Conservation (phyloP, 1,140 invertebrate species). For the Ooceraea biroi region DNA sequence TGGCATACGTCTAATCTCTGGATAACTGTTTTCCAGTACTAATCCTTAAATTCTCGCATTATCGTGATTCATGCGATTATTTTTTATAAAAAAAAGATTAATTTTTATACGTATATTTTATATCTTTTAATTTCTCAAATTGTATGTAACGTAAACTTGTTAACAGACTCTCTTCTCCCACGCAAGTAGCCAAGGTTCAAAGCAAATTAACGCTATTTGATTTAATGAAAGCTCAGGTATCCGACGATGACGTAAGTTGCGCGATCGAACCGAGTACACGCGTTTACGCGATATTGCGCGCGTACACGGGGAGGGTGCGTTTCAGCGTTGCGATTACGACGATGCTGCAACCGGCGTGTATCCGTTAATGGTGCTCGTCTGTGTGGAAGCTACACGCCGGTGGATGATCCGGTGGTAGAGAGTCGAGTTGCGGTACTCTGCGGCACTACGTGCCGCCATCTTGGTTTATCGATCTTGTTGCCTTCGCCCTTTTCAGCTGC, state of each 20-base stretch:
- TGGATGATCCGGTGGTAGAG: slow-evolving; percentile 77
- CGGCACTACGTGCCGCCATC: slow-evolving; percentile 80
- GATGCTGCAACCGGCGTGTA: slow-evolving; percentile 12
- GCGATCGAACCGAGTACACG: slow-evolving; percentile 27
- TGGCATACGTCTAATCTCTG: no score
- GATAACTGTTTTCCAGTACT: no score
- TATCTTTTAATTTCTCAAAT: no score
- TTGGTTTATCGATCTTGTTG: slow-evolving; percentile 81
- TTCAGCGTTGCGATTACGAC: slow-evolving; percentile 43
- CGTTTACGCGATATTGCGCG: slow-evolving; percentile 19
- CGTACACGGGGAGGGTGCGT: background rate
- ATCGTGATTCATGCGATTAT: no score
- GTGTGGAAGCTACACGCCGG: slow-evolving; percentile 65
- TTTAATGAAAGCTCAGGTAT: background rate
- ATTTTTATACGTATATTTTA: no score
- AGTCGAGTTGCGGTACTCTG: slow-evolving; percentile 80
- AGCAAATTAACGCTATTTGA: slow-evolving; percentile 6
- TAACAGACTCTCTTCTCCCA: no score
- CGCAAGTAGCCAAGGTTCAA: background rate
- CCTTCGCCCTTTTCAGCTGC: slow-evolving; percentile 54
- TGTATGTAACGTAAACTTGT: no score
- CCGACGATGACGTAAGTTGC: slow-evolving; percentile 12
- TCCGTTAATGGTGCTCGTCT: slow-evolving; percentile 24
- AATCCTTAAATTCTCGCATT: no score
- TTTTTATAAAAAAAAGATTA: no score